Base-by-base conservation (phyloP, 2,113 vertebrate genomes). In the Etheostoma cragini region DNA sequence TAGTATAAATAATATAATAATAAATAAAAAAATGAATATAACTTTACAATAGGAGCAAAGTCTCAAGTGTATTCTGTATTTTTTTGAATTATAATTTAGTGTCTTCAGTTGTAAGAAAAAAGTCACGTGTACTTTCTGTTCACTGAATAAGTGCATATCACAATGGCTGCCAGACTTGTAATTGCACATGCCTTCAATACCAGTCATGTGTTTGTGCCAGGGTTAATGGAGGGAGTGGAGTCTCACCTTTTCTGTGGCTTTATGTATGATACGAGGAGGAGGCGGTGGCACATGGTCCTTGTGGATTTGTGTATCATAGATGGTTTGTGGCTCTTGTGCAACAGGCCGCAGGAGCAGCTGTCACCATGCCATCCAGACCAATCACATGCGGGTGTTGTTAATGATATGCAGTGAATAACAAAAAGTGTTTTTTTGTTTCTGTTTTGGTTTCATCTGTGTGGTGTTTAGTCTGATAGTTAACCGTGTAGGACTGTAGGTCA, bases 111-210 rank as follows among this genome's bases (percentile, higher is more conserved):
- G 1, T 2, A 26, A 21, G 13, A 26, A 30, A n/a, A 42, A 8
- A 8, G 30, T 57, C 13, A 35, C 0, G 1, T 67, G 26, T 19
- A 26, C 15, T 52, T 22, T 21, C 15, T 45, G 5, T 22, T n/a
- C 5, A 1, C 30, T 61, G 35, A 64, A 67, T 63, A 4, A 7
- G 1, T 24, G 21, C 6, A 11, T 13, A 13, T 57, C 8, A 45
- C 60, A 52, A 33, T 35, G 22, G 74, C 75, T 52, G 74, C 60
- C 53, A 47, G 68, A 69, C 88, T 77, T 62, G 79, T 87, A 79
- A 74, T 85, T 72, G 79, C 72, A 83, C 84, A 87, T 85, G 65
- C 82, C 86, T 70, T 45, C 74, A 21, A 6, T 47, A 61, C 61
- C 70, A 57, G 87, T 88, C 84, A 81, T 68, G 50, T 35, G 66